Percentiles rank a stretch among this genome's conserved stretches.
phyloP scores from a whole-genome alignment of 2,113 vertebrate genomes.

The Tupaia chinensis region DNA sequence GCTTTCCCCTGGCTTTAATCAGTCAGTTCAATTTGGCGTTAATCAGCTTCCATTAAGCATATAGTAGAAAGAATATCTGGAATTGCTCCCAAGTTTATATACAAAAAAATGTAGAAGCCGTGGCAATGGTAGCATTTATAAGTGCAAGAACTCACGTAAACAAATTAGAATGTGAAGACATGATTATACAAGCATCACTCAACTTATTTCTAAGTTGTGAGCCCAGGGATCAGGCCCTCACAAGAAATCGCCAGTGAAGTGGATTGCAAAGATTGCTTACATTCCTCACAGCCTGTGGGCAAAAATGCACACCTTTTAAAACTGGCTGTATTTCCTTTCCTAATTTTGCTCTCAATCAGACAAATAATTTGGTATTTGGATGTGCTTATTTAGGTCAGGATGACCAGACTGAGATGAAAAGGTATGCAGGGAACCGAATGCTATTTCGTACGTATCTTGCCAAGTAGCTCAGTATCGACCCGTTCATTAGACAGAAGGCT shows the following conservation, averaged over 20 bases:
- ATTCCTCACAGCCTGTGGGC: not conserved
- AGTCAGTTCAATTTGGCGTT: not conserved
- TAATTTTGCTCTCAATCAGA: not conserved
- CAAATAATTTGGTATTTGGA: not conserved
- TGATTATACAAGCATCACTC: not conserved
- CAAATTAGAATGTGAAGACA: not conserved
- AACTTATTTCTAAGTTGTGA: not conserved
- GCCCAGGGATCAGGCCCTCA: not conserved
- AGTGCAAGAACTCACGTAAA: not conserved
- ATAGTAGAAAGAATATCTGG: not conserved
- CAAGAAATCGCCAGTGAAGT: not conserved
- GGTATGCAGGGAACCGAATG: not conserved
- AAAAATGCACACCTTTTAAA: not conserved
- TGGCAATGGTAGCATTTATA: not conserved
- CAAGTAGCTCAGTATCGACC: not conserved
- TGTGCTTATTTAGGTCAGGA: not conserved
- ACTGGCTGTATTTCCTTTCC: not conserved
- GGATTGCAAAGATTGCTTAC: not conserved
- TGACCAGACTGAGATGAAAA: not conserved
- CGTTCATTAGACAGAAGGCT: not conserved
- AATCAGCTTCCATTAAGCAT: not conserved
- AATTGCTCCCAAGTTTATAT: not conserved
- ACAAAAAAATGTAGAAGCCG: not conserved
- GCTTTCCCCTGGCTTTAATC: not conserved
- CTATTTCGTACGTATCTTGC: not conserved